Percentiles rank a stretch among this genome's conserved stretches.
phyloP scores from a whole-genome alignment of 2,888 invertebrate species.

The Cheilosia urbana region DNA sequence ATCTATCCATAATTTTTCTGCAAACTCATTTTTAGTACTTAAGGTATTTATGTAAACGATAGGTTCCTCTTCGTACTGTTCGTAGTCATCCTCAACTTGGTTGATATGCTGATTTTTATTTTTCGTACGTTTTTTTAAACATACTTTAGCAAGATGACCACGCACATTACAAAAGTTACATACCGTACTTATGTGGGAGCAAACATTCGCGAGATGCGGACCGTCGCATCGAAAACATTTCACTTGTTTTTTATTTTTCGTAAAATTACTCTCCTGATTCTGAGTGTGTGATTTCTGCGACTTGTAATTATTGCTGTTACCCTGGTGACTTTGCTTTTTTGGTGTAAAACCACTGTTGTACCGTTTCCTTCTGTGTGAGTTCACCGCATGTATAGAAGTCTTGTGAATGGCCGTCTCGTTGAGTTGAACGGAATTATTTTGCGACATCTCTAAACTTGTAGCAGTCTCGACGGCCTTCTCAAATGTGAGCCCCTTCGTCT shows the following conservation, averaged over 20 bases:
- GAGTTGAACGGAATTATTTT: conserved; percentile 10
- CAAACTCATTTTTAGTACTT: no score
- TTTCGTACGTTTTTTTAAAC: no score
- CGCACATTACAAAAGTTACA: no score
- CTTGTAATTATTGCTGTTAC: neutral
- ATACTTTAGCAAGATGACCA: no score
- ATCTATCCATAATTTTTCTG: no score
- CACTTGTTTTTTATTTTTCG: conserved; percentile 8
- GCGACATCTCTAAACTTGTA: no score
- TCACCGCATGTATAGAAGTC: conserved; percentile 1
- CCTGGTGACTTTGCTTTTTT: neutral
- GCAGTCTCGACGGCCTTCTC: conserved; percentile 9
- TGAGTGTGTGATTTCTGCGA: neutral
- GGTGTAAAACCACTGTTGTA: neutral
- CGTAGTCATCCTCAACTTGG: no score
- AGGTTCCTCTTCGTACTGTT: no score
- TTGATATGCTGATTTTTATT: no score
- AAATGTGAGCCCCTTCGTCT: conserved; percentile 11
- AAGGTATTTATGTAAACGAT: no score
- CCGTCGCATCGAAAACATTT: conserved; percentile 21
- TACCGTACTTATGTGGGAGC: no score
- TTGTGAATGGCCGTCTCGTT: neutral
- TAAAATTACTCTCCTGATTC: conserved; percentile 8
- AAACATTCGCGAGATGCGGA: conserved; percentile 16
- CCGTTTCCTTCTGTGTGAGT: no score